Evolutionary conservation across 2,888 invertebrate species (phyloP).

Genomic region (Carterocephalus palaemon): DNA sequence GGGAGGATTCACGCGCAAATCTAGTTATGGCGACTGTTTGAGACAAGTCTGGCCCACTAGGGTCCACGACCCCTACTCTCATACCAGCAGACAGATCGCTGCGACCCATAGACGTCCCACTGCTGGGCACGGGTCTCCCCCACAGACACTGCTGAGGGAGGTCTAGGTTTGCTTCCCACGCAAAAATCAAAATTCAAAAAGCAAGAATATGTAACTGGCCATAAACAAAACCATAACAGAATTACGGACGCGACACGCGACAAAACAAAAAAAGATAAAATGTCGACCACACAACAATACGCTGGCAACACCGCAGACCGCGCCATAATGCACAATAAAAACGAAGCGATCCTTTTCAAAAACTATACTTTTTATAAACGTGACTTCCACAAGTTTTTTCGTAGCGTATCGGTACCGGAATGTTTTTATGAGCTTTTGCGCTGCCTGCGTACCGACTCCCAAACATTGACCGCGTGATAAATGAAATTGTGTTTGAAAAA

Average conservation of each 20-base stretch:
- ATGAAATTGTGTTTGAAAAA: conserved; percentile 56
- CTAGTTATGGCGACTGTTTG: too few species aligned
- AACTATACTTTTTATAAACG: conserved; percentile 44
- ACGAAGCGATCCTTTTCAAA: conserved; percentile 41
- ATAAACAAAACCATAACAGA: conserved; percentile 24
- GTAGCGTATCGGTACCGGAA: conserved; percentile 36
- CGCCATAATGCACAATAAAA: conserved; percentile 41
- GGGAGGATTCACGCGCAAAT: too few species aligned
- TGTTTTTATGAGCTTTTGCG: conserved; percentile 53
- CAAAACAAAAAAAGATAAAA: conserved; percentile 22
- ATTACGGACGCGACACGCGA: conserved; percentile 19
- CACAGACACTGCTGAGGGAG: too few species aligned
- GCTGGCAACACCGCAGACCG: conserved; percentile 38
- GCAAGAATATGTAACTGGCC: conserved; percentile 18
- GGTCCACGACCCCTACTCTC: too few species aligned
- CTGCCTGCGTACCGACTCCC: conserved; percentile 59
- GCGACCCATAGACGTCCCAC: too few species aligned
- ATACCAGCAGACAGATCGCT: too few species aligned
- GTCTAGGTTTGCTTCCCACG: too few species aligned
- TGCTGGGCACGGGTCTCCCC: too few species aligned
- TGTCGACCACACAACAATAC: conserved; percentile 28
- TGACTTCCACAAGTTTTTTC: conserved; percentile 44
- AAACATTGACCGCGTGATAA: conserved; percentile 67
- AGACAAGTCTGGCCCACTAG: too few species aligned
- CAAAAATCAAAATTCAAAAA: too few species aligned